phyloP scores from a whole-genome alignment of 2,797 vertebrate genomes.

The Onychomys torridus region DNA sequence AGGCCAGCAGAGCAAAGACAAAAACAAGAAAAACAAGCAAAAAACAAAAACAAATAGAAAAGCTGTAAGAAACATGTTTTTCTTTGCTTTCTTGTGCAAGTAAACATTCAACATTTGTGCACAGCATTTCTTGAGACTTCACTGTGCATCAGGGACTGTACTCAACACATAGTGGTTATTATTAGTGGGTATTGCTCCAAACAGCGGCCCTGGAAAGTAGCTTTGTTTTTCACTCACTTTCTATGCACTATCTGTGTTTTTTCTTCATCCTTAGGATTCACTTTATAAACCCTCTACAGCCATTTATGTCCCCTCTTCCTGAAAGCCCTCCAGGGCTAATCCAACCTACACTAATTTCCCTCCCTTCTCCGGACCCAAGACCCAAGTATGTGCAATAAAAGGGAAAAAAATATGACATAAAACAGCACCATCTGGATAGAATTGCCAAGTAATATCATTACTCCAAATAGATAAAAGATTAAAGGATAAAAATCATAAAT shows the following conservation, averaged over 20 bases:
- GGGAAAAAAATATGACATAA: background rate
- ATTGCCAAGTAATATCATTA: background rate
- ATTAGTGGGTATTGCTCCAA: background rate
- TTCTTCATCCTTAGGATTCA: background rate
- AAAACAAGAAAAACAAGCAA: no score
- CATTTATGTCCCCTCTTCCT: background rate
- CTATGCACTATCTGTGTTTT: background rate
- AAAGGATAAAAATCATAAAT: constrained; percentile 18
- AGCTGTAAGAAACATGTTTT: background rate
- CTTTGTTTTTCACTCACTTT: background rate
- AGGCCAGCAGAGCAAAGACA: background rate
- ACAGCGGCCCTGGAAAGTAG: background rate
- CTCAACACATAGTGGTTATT: background rate
- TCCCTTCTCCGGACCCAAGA: background rate
- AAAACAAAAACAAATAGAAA: background rate
- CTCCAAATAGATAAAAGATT: background rate
- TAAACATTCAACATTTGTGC: background rate
- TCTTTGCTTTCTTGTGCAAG: background rate
- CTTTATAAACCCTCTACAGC: background rate
- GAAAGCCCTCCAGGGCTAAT: constrained; percentile 2
- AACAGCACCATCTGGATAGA: background rate
- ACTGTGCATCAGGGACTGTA: background rate
- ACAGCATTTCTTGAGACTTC: background rate
- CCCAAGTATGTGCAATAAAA: background rate
- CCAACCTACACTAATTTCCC: background rate